These are phyloP conservation scores for Acrossocheilus fasciatus DNA, from an alignment of 2,797 vertebrate genomes.

Conservation along the genomic window DNA sequence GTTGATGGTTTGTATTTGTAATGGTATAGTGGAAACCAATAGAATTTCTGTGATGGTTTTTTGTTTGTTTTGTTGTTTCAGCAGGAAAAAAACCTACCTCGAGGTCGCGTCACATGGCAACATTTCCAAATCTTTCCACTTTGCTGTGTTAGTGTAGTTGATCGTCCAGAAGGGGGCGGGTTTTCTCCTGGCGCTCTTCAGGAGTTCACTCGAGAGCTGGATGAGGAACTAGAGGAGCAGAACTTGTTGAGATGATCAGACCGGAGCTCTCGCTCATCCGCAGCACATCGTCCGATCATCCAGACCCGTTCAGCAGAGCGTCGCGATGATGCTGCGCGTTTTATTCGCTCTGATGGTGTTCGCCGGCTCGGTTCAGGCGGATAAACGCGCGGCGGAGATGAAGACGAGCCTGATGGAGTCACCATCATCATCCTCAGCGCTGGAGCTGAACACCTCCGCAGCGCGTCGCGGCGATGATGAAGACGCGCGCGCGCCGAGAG, in stretches of 20 bases:
- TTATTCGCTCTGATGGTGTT: neutral
- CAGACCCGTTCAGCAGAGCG: neutral
- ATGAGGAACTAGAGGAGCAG: slow-evolving; percentile 4
- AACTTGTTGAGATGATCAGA: neutral
- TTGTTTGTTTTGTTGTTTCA: no score
- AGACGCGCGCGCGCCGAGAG: slow-evolving; percentile 37
- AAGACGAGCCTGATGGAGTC: slow-evolving; percentile 9
- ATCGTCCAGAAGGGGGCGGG: neutral
- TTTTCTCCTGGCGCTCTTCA: neutral
- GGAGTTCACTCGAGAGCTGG: neutral
- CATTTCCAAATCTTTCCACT: no score
- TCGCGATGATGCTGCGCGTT: neutral
- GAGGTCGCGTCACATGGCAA: no score
- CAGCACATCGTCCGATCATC: neutral
- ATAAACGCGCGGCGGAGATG: neutral
- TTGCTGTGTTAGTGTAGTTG: neutral
- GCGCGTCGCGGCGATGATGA: neutral
- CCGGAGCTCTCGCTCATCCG: neutral
- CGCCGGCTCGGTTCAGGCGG: neutral
- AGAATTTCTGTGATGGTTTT: no score
- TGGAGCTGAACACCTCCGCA: neutral
- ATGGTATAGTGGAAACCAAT: no score
- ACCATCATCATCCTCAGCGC: neutral
- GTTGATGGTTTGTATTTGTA: no score
- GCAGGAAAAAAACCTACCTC: no score